Base-by-base conservation (phyloP, 2,888 invertebrate genomes). In the Leptinotarsa juncta region DNA sequence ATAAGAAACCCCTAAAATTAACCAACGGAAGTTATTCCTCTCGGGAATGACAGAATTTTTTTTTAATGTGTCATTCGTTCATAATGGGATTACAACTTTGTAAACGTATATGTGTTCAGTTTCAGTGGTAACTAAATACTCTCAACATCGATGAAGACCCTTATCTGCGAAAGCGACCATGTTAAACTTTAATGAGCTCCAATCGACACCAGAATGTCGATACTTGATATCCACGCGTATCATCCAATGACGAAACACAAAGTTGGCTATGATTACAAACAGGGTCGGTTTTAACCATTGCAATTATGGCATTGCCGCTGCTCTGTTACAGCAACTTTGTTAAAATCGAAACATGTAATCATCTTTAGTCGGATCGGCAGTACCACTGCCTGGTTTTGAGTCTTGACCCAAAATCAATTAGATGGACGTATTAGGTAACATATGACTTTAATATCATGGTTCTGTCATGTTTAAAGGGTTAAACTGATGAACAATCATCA, bases 221-320 rank as follows among this genome's bases (percentile, higher is more conserved):
- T 48, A 69, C 57, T 60, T 69, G 69, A 69, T 69, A 69, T 69
- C 48, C 23, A 12, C 42, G 57, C 69, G 49, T 69, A 74, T 73
- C 78, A 74, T 55, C 78, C 77, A 78, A 77, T 76, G 77, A 76
- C 70, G 67, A 65, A 74, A 71, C 68, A 60, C 70, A 71, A 69
- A 71, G 73, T 72, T 72, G 75, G 66, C 67, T 62, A 53, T 74
- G 74, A 78, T 78, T 78, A 74, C 77, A 68, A 65, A n/a, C 75
- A 70, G 70, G 68, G 71, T 65, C 62, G 62, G 62, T 12, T 42
- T 26, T 26, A 23, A 3, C 14, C 20, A 51, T 51, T 51, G 51
- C 15, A 16, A 4, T 16, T n/a, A 51, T 51, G n/a, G n/a, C 16
- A 3, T n/a, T 16, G 51, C 51, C 12, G 42, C 42, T 42, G 42